Evolutionary conservation across 2,113 vertebrate species (phyloP), one percentile per base, ranked within the genome.

Genomic region (Labeo catla): DNA sequence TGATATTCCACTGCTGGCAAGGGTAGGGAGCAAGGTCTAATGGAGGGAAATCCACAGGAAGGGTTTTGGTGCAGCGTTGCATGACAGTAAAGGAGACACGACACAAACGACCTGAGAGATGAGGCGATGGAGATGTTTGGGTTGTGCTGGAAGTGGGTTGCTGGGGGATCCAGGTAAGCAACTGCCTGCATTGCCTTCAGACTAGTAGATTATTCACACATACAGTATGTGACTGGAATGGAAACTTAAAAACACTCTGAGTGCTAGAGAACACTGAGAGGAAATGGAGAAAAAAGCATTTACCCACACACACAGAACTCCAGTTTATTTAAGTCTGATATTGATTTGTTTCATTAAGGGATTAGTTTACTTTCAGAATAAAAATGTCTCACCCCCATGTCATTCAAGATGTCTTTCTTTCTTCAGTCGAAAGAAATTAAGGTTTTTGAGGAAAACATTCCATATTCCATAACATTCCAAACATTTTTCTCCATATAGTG

Each of bases 131-230:
- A 54, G 50, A 83, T 83, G 50, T 83, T 83, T 83, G 19, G 49
- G 7, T 23, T 72, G 81, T 39, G 81, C 23, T 82, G 45, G 63
- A 36, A 34, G 13, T 15, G 61, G 49, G 15, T 57, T 83, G 36
- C 13, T 83, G 80, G 39, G 76, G n/a, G 68, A 73, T 45, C 36
- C 49, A 83, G 65, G 34, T 83, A 57, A 43, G 19, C 36, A 72
- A 52, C 49, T 73, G 81, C 50, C 16, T 57, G 21, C 34, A 39
- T 36, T 83, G 68, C 50, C 73, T 36, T 57, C 50, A 73, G 34
- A 9, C 47, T 50, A 39, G 28, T 50, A 70, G 81, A 83, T 83
- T 83, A 83, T 83, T 83, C 63, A 83, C 63, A 83, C 81, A 12
- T 83, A 36, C 28, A 2, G 65, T 52, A 36, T 70, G 81, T 83